Evolutionary conservation across 2,888 invertebrate genomes (phyloP).

Genomic region (Aproaerema taeniolella): DNA sequence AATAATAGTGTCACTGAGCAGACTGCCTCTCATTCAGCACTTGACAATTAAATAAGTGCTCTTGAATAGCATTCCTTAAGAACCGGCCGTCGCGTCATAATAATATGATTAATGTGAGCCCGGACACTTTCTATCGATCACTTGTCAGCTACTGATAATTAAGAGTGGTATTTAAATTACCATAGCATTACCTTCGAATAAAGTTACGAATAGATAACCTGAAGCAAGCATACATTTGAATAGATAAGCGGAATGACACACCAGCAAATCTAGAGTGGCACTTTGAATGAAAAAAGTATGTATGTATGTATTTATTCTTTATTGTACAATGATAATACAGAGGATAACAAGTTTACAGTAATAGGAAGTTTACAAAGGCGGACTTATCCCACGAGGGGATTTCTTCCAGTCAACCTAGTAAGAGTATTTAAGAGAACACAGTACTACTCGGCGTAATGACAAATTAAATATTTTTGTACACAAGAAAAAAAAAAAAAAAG

Average conservation of each 20-base stretch:
- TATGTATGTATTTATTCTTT: too few relatives aligned
- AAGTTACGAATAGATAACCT: not conserved
- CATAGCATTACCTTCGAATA: constrained; percentile 6
- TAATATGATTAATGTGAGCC: constrained; percentile 62
- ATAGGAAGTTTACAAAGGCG: too few relatives aligned
- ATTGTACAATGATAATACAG: too few relatives aligned
- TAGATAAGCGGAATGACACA: constrained; percentile 6
- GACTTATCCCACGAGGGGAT: too few relatives aligned
- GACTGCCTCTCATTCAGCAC: constrained; percentile 71
- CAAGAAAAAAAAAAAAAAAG: not conserved
- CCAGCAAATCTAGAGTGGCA: constrained; percentile 7
- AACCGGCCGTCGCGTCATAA: constrained; percentile 66
- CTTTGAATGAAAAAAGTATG: too few relatives aligned
- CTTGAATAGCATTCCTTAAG: constrained; percentile 57
- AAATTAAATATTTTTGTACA: too few relatives aligned
- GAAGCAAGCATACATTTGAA: constrained; percentile 6
- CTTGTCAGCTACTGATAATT: constrained; percentile 71
- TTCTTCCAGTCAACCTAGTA: too few relatives aligned
- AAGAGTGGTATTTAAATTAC: constrained; percentile 51
- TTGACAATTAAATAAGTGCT: constrained; percentile 74
- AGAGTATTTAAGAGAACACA: too few relatives aligned
- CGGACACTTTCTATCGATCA: constrained; percentile 63
- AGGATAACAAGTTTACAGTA: too few relatives aligned
- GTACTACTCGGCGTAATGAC: too few relatives aligned
- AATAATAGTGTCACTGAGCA: constrained; percentile 73